phyloP scores from a whole-genome alignment of 2,888 invertebrate species.

The Eledone cirrhosa region DNA sequence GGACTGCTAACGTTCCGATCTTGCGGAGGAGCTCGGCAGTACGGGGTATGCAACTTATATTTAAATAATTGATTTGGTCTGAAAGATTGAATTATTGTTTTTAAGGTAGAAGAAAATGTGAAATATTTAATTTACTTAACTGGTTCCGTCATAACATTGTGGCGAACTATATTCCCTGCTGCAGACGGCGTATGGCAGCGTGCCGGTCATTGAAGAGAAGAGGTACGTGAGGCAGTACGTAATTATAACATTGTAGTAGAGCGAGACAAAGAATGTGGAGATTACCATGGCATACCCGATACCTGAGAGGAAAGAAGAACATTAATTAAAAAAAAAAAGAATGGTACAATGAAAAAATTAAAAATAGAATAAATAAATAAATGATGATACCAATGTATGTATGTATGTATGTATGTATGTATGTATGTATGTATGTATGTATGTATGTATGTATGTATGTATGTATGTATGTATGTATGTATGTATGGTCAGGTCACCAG shows the following conservation, averaged over 20 bases:
- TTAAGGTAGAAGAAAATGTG: no score
- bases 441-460: neutral
- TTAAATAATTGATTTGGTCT: no score
- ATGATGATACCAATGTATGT: no score
- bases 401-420: neutral
- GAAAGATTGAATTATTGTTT: no score
- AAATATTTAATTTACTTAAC: no score
- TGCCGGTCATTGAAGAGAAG: conserved; percentile 49
- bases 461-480: neutral
- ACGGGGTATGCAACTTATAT: no score
- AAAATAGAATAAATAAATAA: neutral
- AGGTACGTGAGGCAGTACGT: conserved; percentile 58
- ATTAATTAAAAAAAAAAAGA: no score
- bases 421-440: neutral
- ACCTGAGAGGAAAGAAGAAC: conserved; percentile 42
- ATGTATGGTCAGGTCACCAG: neutral
- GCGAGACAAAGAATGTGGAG: conserved; percentile 48
- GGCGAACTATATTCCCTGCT: conserved; percentile 27
- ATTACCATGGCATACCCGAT: conserved; percentile 54
- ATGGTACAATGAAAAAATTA: neutral
- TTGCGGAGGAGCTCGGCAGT: no score
- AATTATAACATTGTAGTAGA: conserved; percentile 63
- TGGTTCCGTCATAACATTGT: no score
- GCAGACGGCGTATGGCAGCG: conserved; percentile 38
- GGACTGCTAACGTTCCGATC: no score